Conservation (phyloP, 2,113 vertebrate genomes). For the Gambusia affinis region DNA sequence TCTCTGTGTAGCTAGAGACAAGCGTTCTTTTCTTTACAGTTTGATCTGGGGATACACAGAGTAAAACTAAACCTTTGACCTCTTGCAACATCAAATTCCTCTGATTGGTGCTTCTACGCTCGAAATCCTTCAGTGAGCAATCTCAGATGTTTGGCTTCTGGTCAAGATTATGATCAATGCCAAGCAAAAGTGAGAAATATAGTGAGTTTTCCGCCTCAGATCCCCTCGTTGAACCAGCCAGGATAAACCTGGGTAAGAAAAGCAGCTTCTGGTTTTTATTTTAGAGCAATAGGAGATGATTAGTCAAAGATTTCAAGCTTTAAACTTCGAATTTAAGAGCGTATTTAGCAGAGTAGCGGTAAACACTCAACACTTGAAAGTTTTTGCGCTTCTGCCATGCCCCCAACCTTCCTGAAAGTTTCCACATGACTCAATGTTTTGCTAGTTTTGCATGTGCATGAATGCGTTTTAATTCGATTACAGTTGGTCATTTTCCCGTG, state of each 20-base stretch:
- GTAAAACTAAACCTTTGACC: slow-evolving; percentile 17
- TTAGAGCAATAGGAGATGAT: slow-evolving; percentile 26
- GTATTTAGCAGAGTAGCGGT: no score
- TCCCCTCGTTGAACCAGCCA: slow-evolving; percentile 45
- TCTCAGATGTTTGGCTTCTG: neutral
- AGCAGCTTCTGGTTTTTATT: slow-evolving; percentile 36
- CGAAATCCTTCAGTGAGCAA: neutral
- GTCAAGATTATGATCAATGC: neutral
- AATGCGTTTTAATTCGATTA: neutral
- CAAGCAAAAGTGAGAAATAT: neutral
- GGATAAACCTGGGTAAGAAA: slow-evolving; percentile 51
- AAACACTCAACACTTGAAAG: no score
- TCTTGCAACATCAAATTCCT: neutral
- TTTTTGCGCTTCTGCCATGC: neutral
- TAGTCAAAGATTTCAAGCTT: neutral
- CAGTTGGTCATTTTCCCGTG: neutral
- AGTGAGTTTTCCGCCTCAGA: slow-evolving; percentile 10
- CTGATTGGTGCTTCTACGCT: neutral
- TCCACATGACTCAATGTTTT: slow-evolving; percentile 3
- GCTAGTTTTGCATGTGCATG: neutral
- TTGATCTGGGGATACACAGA: neutral
- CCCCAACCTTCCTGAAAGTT: neutral
- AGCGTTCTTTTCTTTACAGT: slow-evolving; percentile 3
- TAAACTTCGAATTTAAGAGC: neutral
- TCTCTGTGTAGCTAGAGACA: slow-evolving; percentile 35